Conservation (phyloP, 2,888 invertebrate species). For the Hybos culiciformis region DNA sequence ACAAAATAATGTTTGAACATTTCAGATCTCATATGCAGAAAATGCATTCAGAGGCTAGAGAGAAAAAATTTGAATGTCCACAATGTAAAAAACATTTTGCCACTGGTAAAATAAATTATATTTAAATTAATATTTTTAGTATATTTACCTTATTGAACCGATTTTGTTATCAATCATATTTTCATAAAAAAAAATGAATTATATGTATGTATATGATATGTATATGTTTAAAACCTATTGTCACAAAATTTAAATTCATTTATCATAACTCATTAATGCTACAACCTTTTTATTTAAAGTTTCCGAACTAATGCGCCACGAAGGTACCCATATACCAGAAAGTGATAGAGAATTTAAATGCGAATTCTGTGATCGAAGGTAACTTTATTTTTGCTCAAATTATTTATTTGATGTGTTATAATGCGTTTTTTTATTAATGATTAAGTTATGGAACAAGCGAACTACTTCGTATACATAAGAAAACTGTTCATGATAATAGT, state of each 20-base stretch:
- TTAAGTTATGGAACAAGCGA: slow-evolving; percentile 26
- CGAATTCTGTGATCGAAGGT: slow-evolving; percentile 10
- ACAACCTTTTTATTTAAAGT: no score
- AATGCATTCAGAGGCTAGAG: not conserved
- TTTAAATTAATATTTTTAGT: no score
- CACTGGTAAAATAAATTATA: slow-evolving; percentile 17
- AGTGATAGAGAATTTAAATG: slow-evolving; percentile 9
- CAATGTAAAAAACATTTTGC: slow-evolving; percentile 29
- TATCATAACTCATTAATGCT: no score
- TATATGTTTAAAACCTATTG: no score
- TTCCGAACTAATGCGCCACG: slow-evolving; percentile 11
- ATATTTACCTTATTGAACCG: no score
- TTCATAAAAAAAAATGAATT: no score
- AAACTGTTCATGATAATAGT: slow-evolving; percentile 25
- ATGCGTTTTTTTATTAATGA: not conserved
- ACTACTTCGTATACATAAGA: slow-evolving; percentile 25
- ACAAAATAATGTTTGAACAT: no score
- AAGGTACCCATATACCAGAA: slow-evolving; percentile 5
- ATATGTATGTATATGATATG: no score
- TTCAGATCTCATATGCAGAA: not conserved
- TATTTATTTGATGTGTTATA: not conserved
- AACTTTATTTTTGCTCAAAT: not conserved
- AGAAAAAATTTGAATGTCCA: slow-evolving; percentile 19
- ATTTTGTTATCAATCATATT: no score
- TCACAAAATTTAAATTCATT: no score